Evolutionary conservation across 2,113 vertebrate species (phyloP), one percentile per base, ranked within the genome.

Genomic region (Chaetodon auriga): DNA sequence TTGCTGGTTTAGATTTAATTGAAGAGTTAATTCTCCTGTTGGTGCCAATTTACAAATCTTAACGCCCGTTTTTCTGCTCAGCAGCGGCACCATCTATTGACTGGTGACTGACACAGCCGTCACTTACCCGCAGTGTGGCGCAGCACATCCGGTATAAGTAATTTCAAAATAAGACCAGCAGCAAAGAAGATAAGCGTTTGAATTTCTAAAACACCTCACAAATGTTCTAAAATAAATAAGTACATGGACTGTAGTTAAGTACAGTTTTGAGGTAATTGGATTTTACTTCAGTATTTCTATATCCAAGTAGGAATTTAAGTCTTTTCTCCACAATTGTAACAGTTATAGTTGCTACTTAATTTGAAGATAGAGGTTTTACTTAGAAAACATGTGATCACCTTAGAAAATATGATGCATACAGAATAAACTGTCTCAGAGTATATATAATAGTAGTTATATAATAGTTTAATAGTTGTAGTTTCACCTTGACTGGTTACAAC

Each of bases 141-240:
- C 0, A 0, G 11, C 41, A 25, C 64, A 57, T 89, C 90, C 91
- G 81, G 80, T 49, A 0, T 5, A 0, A 3, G 14, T 0, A 21
- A 11, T 82, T 90, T 68, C 91, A 90, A 58, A 85, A 82, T 89
- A 93, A 87, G 7, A 85, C 21, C 0, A 3, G 0, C 0, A 38
- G 21, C 13, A 2, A 13, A 1, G 6, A 41, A 4, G 10, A 16
- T 19, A 2, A 16, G 13, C 6, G 19, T 58, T 72, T 18, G 11
- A 4, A 41, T 16, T 9, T 46, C 4, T 8, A 0, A 14, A 30
- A 36, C 18, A 13, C 11, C 23, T 8, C 21, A 23, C 3, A 12
- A 23, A 3, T 2, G 1, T 4, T 30, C 3, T 18, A 38, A 18
- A 19, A 9, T 51, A 35, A 36, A 51, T 21, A 23, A 30, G 30